Evolutionary conservation across 2,797 vertebrate species (phyloP), one percentile per base, ranked within the genome.

Genomic region (Acestrorhynchus altus): DNA sequence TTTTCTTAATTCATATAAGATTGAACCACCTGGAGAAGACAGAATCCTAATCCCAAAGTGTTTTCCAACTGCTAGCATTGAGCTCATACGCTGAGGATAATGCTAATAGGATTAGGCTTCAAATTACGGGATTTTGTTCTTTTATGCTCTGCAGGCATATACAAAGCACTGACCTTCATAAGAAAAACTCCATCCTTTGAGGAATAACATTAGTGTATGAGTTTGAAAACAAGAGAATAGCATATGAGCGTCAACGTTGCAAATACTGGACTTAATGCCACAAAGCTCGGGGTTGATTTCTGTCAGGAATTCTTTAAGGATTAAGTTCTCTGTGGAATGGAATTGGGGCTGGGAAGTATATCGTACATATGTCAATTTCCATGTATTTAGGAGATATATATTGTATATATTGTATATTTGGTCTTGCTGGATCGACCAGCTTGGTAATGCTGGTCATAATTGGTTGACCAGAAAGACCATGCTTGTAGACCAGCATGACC

Each of bases 121-220:
- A 72, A 80, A 77, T 57, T 64, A 47, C 46, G 74, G 77, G 74
- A 75, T 77, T 77, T 57, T 35, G 49, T 79, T 24, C 70, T 59
- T 76, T 20, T 52, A 44, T 77, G 35, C 59, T 69, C 57, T 83
- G 28, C 72, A 64, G 63, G 63, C 61, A 44, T 68, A 72, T 31
- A 44, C 10, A 51, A 51, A 74, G 57, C 22, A 15, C 73, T 82
- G 80, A 76, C 78, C 80, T 81, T 81, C 74, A 74, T 64, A 66
- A n/a, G n/a, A n/a, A 70, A 74, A 18, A 24, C 40, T 18, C 39
- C 18, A 39, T 72, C 44, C 26, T 15, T 18, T 15, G 46, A 44
- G 57, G 4, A 47, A 57, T 77, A 51, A 54, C 60, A 8, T 67
- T 69, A 26, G 22, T 18, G 67, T 7, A 15, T n/a, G 35, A 9